Base-by-base conservation (phyloP, 53 echinoderm and acorn worm species). In the Temnopleurus reevesii region DNA sequence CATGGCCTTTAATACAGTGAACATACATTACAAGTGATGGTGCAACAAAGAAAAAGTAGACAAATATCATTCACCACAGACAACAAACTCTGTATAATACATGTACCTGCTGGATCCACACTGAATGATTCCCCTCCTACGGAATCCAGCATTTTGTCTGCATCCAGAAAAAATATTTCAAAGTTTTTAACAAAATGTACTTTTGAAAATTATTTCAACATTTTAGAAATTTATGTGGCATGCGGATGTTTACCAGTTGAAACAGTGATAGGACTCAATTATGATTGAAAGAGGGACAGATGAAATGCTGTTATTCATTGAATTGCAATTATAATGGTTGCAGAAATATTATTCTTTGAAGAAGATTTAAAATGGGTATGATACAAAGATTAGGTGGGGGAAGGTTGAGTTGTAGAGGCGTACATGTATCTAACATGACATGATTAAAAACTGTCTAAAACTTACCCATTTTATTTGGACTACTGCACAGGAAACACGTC, bases 401-500 rank as follows among this genome's bases (percentile, higher is more conserved):
- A n/a, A 8, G 19, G 5, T 1, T 56, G 56, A 15, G 7, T 56
- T 23, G 19, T 17, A 56, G 21, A 23, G 56, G 56, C 24, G 21
- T 21, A 12, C 24, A 49, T 49, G 49, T 13, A 49, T 2, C 49
- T 13, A 17, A 12, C 2, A 49, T 13, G 49, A 13, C 49, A 49
- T 27, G 58, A 58, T 58, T 24, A 58, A 19, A 58, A 27, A 5
- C 4, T 17, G 25, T 59, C 12, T 34, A 33, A 1, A 36, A 71
- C 71, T 93, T 81, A 96, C 97, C 97, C 29, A 96, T 89, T 85
- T 94, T 97, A 47, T 76, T 92, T 21, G 97, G 97, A 55, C 91
- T 97, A 59, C 94, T 95, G 59, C 97, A 97, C 33, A 97, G 91
- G 55, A 97, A 97, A 56, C 97, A 97, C 51, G 90, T 89, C 97